phyloP scores from a whole-genome alignment of 1,140 invertebrate species.

The Apis laboriosa region DNA sequence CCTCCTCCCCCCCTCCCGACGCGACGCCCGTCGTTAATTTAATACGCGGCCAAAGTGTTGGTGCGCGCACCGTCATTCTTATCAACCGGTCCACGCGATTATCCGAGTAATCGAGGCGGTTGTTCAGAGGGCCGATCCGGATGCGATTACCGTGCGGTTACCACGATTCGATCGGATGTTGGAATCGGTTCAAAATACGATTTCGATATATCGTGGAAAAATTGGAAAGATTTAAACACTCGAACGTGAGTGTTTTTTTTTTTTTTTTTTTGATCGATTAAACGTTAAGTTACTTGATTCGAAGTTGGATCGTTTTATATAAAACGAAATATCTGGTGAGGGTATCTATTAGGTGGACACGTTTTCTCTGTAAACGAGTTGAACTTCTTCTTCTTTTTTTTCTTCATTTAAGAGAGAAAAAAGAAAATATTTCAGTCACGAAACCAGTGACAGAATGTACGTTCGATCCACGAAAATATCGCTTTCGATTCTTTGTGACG shows the following conservation, averaged over 20 bases:
- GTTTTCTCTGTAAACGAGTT: background rate
- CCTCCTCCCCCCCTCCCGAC: background rate
- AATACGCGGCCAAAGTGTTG: conserved; percentile 52
- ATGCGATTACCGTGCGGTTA: conserved; percentile 17
- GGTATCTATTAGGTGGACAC: background rate
- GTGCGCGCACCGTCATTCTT: conserved; percentile 17
- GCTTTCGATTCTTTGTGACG: conserved; percentile 24
- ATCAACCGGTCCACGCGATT: conserved; percentile 23
- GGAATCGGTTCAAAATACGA: background rate
- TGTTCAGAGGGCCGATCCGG: background rate
- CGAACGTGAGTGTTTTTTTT: no score
- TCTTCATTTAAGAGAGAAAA: background rate
- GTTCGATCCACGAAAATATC: conserved; percentile 10
- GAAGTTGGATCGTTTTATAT: no score
- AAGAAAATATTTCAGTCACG: background rate
- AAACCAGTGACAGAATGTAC: background rate
- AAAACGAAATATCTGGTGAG: no score
- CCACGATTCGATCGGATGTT: background rate
- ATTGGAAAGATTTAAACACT: no score
- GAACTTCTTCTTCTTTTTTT: background rate
- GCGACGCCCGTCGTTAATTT: conserved; percentile 59
- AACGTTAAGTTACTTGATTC: no score
- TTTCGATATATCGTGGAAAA: no score
- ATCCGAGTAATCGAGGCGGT: background rate
- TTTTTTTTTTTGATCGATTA: no score